Evolutionary conservation across 2,113 vertebrate species (phyloP), one percentile per base, ranked within the genome.

Genomic region (Bucco capensis): DNA sequence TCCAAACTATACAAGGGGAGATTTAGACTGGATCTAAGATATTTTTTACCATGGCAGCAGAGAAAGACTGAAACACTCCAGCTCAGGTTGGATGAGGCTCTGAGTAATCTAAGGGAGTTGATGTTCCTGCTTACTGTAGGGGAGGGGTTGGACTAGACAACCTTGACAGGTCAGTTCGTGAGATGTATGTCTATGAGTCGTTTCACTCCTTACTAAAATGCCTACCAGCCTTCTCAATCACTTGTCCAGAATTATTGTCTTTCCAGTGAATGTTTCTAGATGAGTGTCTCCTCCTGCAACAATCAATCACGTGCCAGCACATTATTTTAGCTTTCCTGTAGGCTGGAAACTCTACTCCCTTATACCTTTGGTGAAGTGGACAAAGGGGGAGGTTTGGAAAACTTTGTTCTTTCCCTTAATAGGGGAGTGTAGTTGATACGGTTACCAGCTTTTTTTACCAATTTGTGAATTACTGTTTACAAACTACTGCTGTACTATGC

Each of bases 41-140:
- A 53, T 23, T 2, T 40, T 61, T 30, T 38, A 33, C 10, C 3
- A 12, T 1, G 6, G 46, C 8, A 5, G 4, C 8, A 13, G 11
- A 42, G 5, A 77, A 33, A 74, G 50, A 22, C 25, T 18, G 17
- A 3, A 10, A 57, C 24, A 24, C 5, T 28, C 33, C 9, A 9
- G 25, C 9, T 24, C 66, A 49, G 18, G 12, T 0, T 23, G 31
- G 18, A 27, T 0, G 0, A 24, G 22, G 28, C 22, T 74, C 13
- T 0, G 0, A 40, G 25, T 12, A 58, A 46, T 17, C 7, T 14
- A 2, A 11, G 8, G 10, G 6, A 47, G 15, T 2, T n/a, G 17
- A 31, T 5, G 19, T 5, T 31, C 62, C 38, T 54, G 12, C n/a
- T 33, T 12, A 14, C 2, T 49, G n/a, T 40, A 4, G 7, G 13